Evolutionary conservation across 2,888 invertebrate species (phyloP), one percentile per base, ranked within the genome.

Genomic region (Harpalus rubripes): DNA sequence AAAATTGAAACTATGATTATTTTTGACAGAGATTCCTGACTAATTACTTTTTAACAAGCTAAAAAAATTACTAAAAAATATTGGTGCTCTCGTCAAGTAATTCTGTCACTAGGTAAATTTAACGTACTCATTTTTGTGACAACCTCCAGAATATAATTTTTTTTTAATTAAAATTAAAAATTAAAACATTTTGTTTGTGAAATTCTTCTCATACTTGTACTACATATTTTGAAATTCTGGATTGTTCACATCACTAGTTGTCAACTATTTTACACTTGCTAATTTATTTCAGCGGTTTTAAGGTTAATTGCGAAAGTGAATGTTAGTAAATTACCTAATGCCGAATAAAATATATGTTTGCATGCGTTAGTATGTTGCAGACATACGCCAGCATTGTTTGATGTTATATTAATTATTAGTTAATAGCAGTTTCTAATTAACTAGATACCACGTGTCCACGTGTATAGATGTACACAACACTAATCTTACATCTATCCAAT

Each of bases 391-490:
- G 41, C 16, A 8, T 41, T 72, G 41, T 74, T 74, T 74, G 72
- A 74, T 41, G 72, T 44, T 74, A 74, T 44, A 74, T 44, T 44
- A 74, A 74, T 41, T 44, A 74, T 74, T 74, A 74, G 72, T 74
- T 74, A 74, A 74, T 74, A 68, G 32, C 26, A n/a, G 68, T 68
- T 39, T 32, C 39, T 74, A 74, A 74, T 74, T 74, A 44, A n/a
- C 68, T 44, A 41, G 16, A 74, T 44, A 74, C 32, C 32, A 18
- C 22, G 22, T 32, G 32, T 63, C 32, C 32, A 18, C 22, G 22
- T 32, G 32, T 63, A 68, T 39, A 32, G 39, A 39, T n/a, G 39
- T 68, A 63, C 22, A 63, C 12, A 26, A 63, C 12, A 52, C 63
- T 63, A 63, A 63, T 63, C 63, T 63, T 63, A 63, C 63, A 63